phyloP scores from a whole-genome alignment of 2,888 invertebrate genomes.

The Agrochola macilenta region DNA sequence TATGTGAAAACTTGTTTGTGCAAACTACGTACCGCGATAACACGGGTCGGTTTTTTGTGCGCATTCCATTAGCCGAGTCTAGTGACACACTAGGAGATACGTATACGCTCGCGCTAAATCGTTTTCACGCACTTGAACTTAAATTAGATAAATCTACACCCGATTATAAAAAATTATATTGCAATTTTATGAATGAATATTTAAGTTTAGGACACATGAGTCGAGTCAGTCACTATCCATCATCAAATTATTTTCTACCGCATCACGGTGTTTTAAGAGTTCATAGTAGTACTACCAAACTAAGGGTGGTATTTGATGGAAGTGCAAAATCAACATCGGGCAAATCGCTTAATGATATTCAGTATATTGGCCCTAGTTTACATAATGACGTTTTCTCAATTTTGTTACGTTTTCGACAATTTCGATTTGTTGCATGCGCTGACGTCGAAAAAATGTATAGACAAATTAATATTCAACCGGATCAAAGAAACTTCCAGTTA shows the following conservation, averaged over 20 bases:
- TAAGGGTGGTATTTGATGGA: too few relatives aligned
- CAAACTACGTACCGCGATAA: too few relatives aligned
- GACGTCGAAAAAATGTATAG: background rate
- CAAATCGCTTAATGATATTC: constrained; percentile 32
- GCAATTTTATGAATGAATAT: constrained; percentile 15
- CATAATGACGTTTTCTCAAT: constrained; percentile 21
- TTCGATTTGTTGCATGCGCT: background rate
- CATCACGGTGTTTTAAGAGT: constrained; percentile 8
- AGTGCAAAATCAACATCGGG: constrained; percentile 9
- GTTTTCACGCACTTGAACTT: constrained; percentile 15
- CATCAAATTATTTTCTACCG: constrained; percentile 21
- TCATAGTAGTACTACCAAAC: too few relatives aligned
- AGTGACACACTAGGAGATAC: constrained; percentile 19
- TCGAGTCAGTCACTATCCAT: constrained; percentile 29
- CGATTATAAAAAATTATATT: constrained; percentile 24
- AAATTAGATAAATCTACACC: constrained; percentile 15
- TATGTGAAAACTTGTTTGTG: too few relatives aligned
- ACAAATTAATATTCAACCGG: constrained; percentile 3
- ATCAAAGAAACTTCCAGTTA: constrained; percentile 15
- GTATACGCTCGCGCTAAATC: background rate
- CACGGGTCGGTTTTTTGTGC: too few relatives aligned
- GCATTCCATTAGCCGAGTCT: constrained; percentile 4
- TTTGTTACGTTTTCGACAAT: constrained; percentile 24
- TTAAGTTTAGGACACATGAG: constrained; percentile 20
- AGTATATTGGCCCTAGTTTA: constrained; percentile 22